Percentiles rank a stretch among this genome's conserved stretches.
These are phyloP conservation scores for Mus spicilegus DNA, from an alignment of 2,113 vertebrate genomes.

Conservation along the genomic window DNA sequence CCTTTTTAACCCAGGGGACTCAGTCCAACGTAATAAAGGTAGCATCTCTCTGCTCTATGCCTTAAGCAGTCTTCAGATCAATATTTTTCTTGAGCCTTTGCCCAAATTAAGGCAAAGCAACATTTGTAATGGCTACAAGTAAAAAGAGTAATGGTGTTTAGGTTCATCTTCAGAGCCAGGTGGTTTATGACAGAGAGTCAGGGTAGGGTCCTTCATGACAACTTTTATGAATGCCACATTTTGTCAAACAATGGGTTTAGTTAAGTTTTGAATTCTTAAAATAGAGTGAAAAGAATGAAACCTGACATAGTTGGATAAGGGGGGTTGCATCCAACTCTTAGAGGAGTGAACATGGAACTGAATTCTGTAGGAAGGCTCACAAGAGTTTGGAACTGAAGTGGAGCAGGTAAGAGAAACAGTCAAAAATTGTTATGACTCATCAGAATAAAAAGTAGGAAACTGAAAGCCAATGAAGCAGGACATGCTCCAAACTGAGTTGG, in stretches of 20 bases:
- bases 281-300: conserved; percentile 1
- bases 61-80: neutral
- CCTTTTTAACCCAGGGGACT: neutral
- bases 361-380: neutral
- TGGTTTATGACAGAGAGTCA: neutral
- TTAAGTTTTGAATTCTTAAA: neutral
- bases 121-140: conserved; percentile 8
- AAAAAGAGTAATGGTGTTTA: neutral
- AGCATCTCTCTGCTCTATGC: neutral
- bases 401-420: conserved; percentile 19
- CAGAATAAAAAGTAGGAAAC: neutral
- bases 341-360: neutral
- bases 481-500: neutral
- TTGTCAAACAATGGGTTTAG: conserved; percentile 37
- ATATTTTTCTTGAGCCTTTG: conserved; percentile 40
- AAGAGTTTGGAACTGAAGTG: neutral
- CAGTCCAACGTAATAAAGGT: neutral
- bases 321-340: neutral
- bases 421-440: neutral
- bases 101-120: conserved; percentile 18
- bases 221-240: conserved; percentile 20
- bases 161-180: neutral
- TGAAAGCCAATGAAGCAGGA: neutral
- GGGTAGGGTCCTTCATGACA: neutral
- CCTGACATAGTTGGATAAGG: neutral